Evolutionary conservation across 2,797 vertebrate genomes (phyloP), one percentile per base, ranked within the genome.

Genomic region (Pseudochirops corinnae): DNA sequence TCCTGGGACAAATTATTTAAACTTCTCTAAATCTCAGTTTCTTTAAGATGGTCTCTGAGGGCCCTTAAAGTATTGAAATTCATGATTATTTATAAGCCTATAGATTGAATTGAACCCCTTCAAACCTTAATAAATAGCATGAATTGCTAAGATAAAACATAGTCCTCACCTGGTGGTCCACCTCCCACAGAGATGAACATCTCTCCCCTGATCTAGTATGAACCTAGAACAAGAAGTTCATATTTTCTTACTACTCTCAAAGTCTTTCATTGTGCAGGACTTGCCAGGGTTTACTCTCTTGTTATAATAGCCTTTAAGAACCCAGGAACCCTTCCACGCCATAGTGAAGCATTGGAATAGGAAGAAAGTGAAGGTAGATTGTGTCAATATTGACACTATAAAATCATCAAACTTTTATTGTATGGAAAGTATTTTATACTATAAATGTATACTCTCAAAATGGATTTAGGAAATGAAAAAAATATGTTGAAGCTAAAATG

Each of bases 21-120:
- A n/a, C 67, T 46, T 82, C 67, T 82, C n/a, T 82, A 82, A 82
- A 82, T 46, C n/a, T 82, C 67, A 82, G n/a, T 82, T 82, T 82
- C 18, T 82, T 82, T 10, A 82, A 46, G n/a, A 46, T 82, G n/a
- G n/a, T 46, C 67, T 82, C 29, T 74, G 62, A 74, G 16, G 62
- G 16, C 14, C 2, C n/a, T 39, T 82, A 46, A 46, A 39, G n/a
- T 18, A 46, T 82, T 18, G 39, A 82, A 82, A 82, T 46, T n/a
- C n/a, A 82, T 82, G n/a, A 82, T 46, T 82, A 39, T 9, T 21
- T 74, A 18, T 5, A 33, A 74, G 16, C 13, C 16, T n/a, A n/a
- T 39, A 82, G 18, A 82, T 82, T 82, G 67, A 82, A 82, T 46
- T 74, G 33, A 74, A 74, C 33, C 62, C 62, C 2, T 39, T n/a